A percentile compares a stretch with the other conserved stretches of the same genome.
phyloP scores from a whole-genome alignment of 2,797 vertebrate genomes.

The Kryptolebias ocellatus region DNA sequence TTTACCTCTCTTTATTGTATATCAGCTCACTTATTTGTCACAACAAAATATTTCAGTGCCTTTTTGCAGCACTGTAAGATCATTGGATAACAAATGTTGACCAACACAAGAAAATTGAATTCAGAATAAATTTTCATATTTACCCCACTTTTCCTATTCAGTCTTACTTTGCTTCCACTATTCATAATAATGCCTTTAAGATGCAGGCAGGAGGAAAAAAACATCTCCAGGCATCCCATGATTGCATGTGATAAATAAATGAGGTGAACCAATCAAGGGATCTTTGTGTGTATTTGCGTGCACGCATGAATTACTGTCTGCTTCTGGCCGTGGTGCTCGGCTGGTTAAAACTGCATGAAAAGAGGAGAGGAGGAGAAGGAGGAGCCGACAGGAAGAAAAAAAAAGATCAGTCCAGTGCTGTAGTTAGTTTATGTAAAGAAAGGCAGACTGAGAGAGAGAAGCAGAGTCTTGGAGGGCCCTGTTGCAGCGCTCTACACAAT shows the following conservation, averaged over 20 bases:
- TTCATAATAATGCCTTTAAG: constrained; percentile 60
- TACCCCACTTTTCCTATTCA: neutral
- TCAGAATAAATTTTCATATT: neutral
- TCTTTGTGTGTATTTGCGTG: constrained; percentile 46
- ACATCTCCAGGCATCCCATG: constrained; percentile 52
- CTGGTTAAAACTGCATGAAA: constrained; percentile 86
- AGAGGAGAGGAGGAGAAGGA: constrained; percentile 42
- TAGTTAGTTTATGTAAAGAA: constrained; percentile 80
- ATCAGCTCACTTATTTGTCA: neutral
- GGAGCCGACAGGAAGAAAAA: constrained; percentile 22
- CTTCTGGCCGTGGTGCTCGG: constrained; percentile 60
- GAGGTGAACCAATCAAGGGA: constrained; percentile 76
- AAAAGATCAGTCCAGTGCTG: constrained; percentile 59
- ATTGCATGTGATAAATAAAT: constrained; percentile 86
- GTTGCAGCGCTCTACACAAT: constrained; percentile 85
- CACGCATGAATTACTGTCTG: constrained; percentile 20
- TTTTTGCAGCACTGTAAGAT: no score
- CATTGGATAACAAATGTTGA: no score
- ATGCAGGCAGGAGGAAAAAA: constrained; percentile 32
- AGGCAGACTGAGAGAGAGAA: constrained; percentile 39
- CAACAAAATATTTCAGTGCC: no score
- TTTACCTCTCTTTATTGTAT: neutral
- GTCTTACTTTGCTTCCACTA: constrained; percentile 28
- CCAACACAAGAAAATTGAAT: no score
- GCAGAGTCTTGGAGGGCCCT: constrained; percentile 82